Evolutionary conservation across 2,797 vertebrate genomes (phyloP), one percentile per base, ranked within the genome.

Genomic region (Philypnodon macrostomus): DNA sequence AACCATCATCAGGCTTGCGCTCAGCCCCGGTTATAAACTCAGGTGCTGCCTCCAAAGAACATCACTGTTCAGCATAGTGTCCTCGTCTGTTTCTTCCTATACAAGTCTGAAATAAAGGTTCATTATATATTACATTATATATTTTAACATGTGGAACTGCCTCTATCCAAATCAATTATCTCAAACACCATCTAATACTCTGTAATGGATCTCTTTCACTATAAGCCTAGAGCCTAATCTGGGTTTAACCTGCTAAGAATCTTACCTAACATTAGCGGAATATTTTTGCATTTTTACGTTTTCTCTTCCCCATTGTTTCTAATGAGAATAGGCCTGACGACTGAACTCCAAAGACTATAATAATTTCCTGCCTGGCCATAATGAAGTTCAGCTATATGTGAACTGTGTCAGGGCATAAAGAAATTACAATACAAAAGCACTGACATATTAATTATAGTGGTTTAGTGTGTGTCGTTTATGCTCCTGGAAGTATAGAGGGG

Each of bases 371-470:
- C 30, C 40, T 54, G 50, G 32, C 61, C 73, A 59, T 71, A 48
- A 62, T 0, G 75, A 79, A 73, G 79, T 81, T 72, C 2, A 27
- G 69, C 52, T 62, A 53, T 36, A 53, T 63, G 60, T 65, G 58
- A 75, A 74, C 59, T 67, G 46, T 54, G 50, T 60, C 57, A 53
- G 59, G 29, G 52, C 48, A 26, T 38, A 53, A n/a, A 31, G 31
- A 32, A 36, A 33, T 21, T 33, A 35, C 39, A 27, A 17, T 4
- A 45, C 73, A 86, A 79, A 77, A 67, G 72, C 46, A 11, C 13
- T 62, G 70, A 52, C 36, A 8, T 62, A 63, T 72, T 90, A 87
- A 90, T 89, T 89, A 87, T 64, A 63, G 83, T n/a, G 62, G 69
- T 63, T 84, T 50, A 2, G 53, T 76, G 73, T 79, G 16, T 63